phyloP scores from a whole-genome alignment of 2,888 invertebrate species.

The Aporophyla nigra region DNA sequence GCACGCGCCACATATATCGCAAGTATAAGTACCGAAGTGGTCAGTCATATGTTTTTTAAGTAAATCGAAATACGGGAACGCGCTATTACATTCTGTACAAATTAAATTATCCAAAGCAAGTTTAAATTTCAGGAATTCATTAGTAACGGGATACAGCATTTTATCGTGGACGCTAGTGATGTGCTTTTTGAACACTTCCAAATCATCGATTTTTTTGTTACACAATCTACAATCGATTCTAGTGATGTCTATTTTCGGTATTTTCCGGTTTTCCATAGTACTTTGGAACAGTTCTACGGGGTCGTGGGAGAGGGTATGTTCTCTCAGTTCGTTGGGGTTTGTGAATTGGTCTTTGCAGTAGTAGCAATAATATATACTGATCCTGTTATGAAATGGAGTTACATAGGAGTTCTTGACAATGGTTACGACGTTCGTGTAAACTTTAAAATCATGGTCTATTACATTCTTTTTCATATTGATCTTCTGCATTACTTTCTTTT shows the following conservation, averaged over 20 bases:
- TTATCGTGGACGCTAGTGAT: constrained; percentile 75
- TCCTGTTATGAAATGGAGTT: constrained; percentile 73
- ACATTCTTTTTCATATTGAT: constrained; percentile 64
- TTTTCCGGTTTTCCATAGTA: constrained; percentile 82
- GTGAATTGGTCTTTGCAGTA: constrained; percentile 87
- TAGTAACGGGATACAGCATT: constrained; percentile 74
- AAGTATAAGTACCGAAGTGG: constrained; percentile 84
- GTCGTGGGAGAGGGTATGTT: constrained; percentile 83
- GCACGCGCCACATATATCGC: constrained; percentile 86
- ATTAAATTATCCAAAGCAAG: constrained; percentile 79
- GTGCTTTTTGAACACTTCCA: constrained; percentile 79
- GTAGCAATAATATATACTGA: constrained; percentile 86
- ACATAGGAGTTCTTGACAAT: constrained; percentile 83
- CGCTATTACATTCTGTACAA: constrained; percentile 82
- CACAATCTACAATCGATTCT: constrained; percentile 85
- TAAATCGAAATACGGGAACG: constrained; percentile 83
- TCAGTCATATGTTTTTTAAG: constrained; percentile 85
- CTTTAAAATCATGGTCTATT: constrained; percentile 79
- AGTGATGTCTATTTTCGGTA: constrained; percentile 86
- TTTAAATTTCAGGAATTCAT: constrained; percentile 84
- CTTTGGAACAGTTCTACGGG: constrained; percentile 77
- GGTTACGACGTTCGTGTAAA: constrained; percentile 78
- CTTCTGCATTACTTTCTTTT: constrained; percentile 63
- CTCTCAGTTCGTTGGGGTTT: constrained; percentile 81
- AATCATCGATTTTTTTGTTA: constrained; percentile 78